These are phyloP conservation scores for Apis cerana DNA, from an alignment of 1,140 invertebrate genomes.

Conservation along the genomic window DNA sequence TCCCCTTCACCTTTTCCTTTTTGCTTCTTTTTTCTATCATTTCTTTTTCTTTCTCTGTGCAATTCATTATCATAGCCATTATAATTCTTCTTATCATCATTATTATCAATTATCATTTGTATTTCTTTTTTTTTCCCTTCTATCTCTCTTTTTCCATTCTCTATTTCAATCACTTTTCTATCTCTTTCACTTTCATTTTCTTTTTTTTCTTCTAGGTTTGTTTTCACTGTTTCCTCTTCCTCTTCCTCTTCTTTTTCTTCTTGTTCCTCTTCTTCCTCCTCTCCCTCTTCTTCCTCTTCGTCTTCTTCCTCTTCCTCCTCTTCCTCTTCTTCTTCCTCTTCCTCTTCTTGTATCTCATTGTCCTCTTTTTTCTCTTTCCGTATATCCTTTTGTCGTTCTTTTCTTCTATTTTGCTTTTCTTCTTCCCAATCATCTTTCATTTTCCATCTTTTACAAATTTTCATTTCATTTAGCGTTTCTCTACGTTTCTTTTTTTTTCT, in stretches of 20 bases:
- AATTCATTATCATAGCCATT: too few relatives aligned
- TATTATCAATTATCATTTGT: slow-evolving; percentile 22
- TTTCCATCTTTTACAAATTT: not conserved
- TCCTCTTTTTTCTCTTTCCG: not conserved
- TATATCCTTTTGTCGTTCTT: not conserved
- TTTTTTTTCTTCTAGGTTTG: too few relatives aligned
- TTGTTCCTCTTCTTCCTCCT: not conserved
- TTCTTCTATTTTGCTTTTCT: not conserved
- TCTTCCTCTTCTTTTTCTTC: slow-evolving; percentile 51
- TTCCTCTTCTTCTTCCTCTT: not conserved
- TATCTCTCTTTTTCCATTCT: not conserved
- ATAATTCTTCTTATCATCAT: not conserved
- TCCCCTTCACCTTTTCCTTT: not conserved
- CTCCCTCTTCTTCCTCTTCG: not conserved
- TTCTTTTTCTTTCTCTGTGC: slow-evolving; percentile 61
- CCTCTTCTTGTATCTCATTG: too few relatives aligned
- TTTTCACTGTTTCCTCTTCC: not conserved
- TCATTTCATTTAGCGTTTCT: not conserved
- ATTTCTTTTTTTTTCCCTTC: slow-evolving; percentile 63
- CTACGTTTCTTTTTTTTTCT: not conserved
- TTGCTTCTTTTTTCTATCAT: slow-evolving; percentile 64
- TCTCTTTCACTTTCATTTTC: not conserved
- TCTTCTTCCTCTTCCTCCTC: not conserved
- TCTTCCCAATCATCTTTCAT: not conserved
- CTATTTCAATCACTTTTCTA: too few relatives aligned